Evolutionary conservation across 2,888 invertebrate species (phyloP), one percentile per base, ranked within the genome.

Genomic region (Xiphydria camelus): DNA sequence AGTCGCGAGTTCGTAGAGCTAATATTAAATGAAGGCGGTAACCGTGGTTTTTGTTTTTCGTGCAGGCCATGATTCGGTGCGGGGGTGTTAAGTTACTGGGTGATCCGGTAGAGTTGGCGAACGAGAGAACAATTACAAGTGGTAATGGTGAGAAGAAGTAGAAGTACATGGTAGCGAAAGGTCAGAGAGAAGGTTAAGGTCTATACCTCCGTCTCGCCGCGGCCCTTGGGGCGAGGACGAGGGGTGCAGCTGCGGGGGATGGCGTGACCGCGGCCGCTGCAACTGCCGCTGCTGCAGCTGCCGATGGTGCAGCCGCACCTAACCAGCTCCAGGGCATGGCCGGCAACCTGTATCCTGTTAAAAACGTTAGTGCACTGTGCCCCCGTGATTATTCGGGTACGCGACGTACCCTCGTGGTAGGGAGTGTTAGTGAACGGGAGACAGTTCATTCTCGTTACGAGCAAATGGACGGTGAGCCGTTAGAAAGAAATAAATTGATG

Each of bases 291-390:
- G 84, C 81, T 62, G 84, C 82, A 62, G 79, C 75, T 64, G 78
- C 76, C 65, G 79, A 76, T 62, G 80, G 77, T 62, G 79, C 76
- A 52, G 81, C 73, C 51, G 77, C 76, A 53, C 82, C 80, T 78
- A 87, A 81, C 85, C 87, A 87, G 77, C 87, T 86, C 88, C 87
- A 88, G 77, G 87, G 77, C 80, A 84, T 82, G 79, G 86, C 83
- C 73, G 87, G 86, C 79, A 87, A 83, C 78, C 88, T 86, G 81
- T 86, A 85, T 81, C 87, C 88, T 86, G 81, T 64, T 62, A 47
- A 57, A 52, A 53, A 50, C 18, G 52, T 58, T 62, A 52, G 47
- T 54, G 40, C 46, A 26, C 26, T 10, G 26, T 26, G 26, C 26
- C 26, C 26, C 14, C 26, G 26, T 10, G 26, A 26, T 9, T 10